phyloP scores from a whole-genome alignment of 2,113 vertebrate species.

The Lepidothrix coronata region DNA sequence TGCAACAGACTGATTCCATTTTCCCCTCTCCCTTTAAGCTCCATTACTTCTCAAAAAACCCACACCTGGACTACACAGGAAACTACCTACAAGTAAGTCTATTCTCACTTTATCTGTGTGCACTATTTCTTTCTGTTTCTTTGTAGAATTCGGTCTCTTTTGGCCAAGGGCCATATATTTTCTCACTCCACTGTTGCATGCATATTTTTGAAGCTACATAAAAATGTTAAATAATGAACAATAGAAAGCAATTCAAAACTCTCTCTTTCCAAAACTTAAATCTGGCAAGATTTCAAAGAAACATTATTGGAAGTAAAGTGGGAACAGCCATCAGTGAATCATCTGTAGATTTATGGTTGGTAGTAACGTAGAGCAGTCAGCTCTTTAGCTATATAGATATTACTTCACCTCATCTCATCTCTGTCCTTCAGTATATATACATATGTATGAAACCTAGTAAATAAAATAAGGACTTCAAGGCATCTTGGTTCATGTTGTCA shows the following conservation, averaged over 20 bases:
- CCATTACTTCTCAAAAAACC: fast-evolving
- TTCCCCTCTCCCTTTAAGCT: neutral
- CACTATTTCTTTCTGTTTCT: neutral
- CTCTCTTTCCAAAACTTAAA: neutral
- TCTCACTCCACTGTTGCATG: neutral
- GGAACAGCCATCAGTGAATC: neutral
- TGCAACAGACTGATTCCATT: neutral
- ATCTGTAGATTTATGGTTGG: neutral
- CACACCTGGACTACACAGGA: neutral
- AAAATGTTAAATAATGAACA: constrained; percentile 15
- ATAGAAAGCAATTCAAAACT: neutral
- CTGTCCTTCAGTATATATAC: neutral
- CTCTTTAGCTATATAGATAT: neutral
- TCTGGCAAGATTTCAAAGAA: constrained; percentile 12
- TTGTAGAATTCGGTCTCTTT: neutral
- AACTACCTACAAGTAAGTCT: neutral
- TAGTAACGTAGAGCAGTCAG: neutral
- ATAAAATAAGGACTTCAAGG: neutral
- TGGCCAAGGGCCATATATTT: neutral
- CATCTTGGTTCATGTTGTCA: neutral
- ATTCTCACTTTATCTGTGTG: neutral
- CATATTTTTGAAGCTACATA: neutral
- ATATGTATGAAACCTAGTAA: neutral
- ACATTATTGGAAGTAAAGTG: neutral
- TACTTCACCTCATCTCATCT: neutral